phyloP scores from a whole-genome alignment of 2,113 vertebrate genomes.

The Antechinus flavipes region DNA sequence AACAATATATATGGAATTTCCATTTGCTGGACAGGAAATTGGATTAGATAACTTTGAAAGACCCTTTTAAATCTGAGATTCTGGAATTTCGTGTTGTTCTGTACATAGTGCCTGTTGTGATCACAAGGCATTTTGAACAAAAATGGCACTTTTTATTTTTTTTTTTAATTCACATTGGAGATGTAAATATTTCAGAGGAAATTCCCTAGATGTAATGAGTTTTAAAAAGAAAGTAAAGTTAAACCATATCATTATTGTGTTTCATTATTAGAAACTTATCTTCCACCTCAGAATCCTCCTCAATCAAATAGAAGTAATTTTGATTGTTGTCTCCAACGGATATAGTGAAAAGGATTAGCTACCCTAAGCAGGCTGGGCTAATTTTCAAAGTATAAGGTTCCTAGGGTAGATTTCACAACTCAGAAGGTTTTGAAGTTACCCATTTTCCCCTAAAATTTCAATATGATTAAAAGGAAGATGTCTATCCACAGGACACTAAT shows the following conservation, averaged over 20 bases:
- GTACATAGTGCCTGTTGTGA: not conserved
- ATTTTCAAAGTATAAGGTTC: slow-evolving; percentile 3
- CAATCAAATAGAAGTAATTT: not conserved
- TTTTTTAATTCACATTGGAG: not conserved
- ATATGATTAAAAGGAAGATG: slow-evolving; percentile 2
- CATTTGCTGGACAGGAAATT: not conserved
- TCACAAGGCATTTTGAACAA: not conserved
- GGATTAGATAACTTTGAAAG: not conserved
- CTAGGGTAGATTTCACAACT: slow-evolving; percentile 2
- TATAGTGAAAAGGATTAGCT: not conserved
- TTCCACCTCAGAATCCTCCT: not conserved
- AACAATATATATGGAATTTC: not conserved
- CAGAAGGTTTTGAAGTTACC: slow-evolving; percentile 16
- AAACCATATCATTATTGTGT: not conserved
- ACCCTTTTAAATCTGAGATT: not conserved
- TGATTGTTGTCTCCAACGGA: not conserved
- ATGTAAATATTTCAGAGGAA: slow-evolving; percentile 26
- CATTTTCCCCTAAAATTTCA: slow-evolving; percentile 42
- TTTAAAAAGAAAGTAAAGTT: slow-evolving; percentile 23
- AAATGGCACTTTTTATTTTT: not conserved
- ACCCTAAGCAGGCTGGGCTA: not conserved
- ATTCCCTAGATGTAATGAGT: not conserved
- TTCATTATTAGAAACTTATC: not conserved
- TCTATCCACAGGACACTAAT: not conserved
- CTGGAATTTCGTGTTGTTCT: not conserved